Percentiles rank a stretch among this genome's conserved stretches.
phyloP scores from a whole-genome alignment of 2,888 invertebrate species.

The Chalcosyrphus nemorum region DNA sequence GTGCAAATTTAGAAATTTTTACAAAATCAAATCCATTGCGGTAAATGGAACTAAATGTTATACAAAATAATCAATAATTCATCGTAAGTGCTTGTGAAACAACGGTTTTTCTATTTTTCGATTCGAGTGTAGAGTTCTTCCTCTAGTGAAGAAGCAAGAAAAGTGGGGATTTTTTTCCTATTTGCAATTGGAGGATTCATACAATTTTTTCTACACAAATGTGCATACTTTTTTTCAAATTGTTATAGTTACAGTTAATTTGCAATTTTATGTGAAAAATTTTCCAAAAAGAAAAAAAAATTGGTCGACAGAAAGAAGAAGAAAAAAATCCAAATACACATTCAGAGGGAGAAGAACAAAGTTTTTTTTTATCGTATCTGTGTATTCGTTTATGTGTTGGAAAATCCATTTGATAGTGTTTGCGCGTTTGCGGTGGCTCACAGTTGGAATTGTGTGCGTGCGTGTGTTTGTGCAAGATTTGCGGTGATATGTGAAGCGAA shows the following conservation, averaged over 20 bases:
- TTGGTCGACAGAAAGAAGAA: conserved; percentile 29
- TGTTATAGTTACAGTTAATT: background rate
- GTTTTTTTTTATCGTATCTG: conserved; percentile 30
- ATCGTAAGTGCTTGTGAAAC: conserved; percentile 51
- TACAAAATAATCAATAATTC: conserved; percentile 40
- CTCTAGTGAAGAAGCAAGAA: background rate
- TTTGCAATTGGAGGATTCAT: background rate
- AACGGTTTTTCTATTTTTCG: conserved; percentile 10
- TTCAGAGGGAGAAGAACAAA: conserved; percentile 35
- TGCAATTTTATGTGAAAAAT: conserved; percentile 42
- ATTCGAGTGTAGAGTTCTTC: conserved; percentile 18
- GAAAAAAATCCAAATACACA: conserved; percentile 27
- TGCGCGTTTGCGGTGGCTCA: conserved; percentile 54
- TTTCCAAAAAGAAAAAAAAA: conserved; percentile 40
- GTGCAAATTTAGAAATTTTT: conserved; percentile 58
- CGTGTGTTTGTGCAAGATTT: conserved; percentile 61
- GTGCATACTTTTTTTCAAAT: conserved; percentile 6
- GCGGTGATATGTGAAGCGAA: conserved; percentile 53
- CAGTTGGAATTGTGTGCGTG: conserved; percentile 52
- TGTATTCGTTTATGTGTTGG: conserved; percentile 26
- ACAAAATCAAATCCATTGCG: conserved; percentile 66
- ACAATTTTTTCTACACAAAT: background rate
- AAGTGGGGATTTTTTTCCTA: conserved; percentile 31
- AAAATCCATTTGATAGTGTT: conserved; percentile 35
- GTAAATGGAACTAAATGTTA: conserved; percentile 62